Percentiles rank a stretch among this genome's conserved stretches.
Evolutionary conservation across 92 coral and sea anemone species (phyloP).

Genomic region (Porites cylindrica): DNA sequence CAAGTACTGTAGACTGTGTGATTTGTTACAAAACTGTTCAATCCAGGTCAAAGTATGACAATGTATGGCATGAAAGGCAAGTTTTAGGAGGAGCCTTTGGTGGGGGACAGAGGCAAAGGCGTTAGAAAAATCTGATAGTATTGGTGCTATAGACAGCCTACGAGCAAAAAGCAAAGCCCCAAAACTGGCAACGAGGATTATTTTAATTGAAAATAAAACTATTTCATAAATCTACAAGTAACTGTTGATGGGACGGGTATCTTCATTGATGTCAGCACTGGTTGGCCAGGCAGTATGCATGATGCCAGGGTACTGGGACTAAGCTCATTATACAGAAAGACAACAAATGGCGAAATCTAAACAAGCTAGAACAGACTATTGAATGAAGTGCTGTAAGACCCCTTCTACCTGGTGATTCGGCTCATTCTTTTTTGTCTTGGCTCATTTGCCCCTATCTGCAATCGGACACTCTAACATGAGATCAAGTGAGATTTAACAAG

Average conservation of each 20-base stretch:
- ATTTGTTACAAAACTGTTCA: neutral
- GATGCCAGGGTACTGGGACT: constrained; percentile 49
- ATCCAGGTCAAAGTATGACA: neutral
- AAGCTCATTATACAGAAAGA: constrained; percentile 39
- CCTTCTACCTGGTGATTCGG: constrained; percentile 45
- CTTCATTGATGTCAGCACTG: constrained; percentile 45
- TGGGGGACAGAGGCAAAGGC: neutral
- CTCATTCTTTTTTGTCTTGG: constrained; percentile 43
- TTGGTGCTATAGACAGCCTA: constrained; percentile 46
- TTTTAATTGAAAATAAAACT: constrained; percentile 52
- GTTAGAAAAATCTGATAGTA: too few relatives aligned
- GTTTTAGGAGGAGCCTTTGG: neutral
- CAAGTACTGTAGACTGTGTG: neutral
- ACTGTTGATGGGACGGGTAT: constrained; percentile 46
- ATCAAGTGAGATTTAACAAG: constrained; percentile 32
- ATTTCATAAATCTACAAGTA: constrained; percentile 43
- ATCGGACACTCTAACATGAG: constrained; percentile 27
- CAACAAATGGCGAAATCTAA: constrained; percentile 13
- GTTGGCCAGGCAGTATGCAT: constrained; percentile 62
- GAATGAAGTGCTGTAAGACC: constrained; percentile 36
- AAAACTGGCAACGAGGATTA: constrained; percentile 28
- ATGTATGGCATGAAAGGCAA: neutral
- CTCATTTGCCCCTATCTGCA: constrained; percentile 50
- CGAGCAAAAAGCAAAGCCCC: constrained; percentile 39
- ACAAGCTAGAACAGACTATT: constrained; percentile 31